Evolutionary conservation across 23 tunicate species (phyloP).

Genomic region (Trididemnum miniatum): DNA sequence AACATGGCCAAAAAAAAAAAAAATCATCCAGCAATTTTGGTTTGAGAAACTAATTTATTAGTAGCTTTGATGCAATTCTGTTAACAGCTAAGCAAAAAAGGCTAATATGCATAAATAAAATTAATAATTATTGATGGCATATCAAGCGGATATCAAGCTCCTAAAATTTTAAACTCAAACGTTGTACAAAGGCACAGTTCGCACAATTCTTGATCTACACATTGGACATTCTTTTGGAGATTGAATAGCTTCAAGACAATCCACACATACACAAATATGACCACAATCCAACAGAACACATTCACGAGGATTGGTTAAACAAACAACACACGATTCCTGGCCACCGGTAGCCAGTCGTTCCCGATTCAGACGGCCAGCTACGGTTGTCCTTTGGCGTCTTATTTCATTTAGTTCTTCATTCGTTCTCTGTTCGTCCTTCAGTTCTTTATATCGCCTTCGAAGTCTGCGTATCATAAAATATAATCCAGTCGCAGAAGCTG

Average conservation of each 20-base stretch:
- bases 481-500: conserved; percentile 46
- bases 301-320: conserved; percentile 86
- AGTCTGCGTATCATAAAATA: conserved; percentile 48
- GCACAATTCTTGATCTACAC: conserved; percentile 52
- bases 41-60: no score
- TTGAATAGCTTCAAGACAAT: conserved; percentile 77
- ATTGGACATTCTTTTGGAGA: conserved; percentile 80
- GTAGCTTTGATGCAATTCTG: no score
- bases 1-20: no score
- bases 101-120: no score
- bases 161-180: conserved; percentile 11
- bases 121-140: no score
- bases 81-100: no score
- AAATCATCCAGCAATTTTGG: no score
- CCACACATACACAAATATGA: conserved; percentile 86
- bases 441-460: conserved; percentile 13
- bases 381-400: conserved; percentile 33
- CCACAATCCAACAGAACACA: conserved; percentile 84
- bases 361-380: conserved; percentile 19
- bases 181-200: conserved; percentile 69
- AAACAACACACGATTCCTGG: conserved; percentile 54
- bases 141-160: no score
- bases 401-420: conserved; percentile 46
- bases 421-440: conserved; percentile 21
- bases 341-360: not conserved